Evolutionary conservation across 2,113 vertebrate species (phyloP).

Genomic region (Malurus alboscapulatus): DNA sequence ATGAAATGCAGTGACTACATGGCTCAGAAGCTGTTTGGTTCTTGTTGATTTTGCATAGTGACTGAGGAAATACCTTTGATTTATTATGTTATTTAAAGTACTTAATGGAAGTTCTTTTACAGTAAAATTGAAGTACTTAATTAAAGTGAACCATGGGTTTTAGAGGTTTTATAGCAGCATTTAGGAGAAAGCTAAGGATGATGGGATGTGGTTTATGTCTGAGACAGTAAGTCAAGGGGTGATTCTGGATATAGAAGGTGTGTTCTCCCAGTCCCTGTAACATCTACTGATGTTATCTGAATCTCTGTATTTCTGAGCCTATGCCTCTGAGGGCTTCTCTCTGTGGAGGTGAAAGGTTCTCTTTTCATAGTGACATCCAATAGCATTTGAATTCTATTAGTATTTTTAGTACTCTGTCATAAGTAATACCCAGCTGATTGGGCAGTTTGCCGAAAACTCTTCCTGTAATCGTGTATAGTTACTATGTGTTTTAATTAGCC

Average conservation of each 20-base stretch:
- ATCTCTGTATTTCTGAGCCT: background rate
- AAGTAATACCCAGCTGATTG: conserved; percentile 37
- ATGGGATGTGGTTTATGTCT: background rate
- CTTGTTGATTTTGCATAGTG: background rate
- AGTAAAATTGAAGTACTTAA: background rate
- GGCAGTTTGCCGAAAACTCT: conserved; percentile 18
- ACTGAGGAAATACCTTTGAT: background rate
- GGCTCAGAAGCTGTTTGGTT: background rate
- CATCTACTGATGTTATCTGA: background rate
- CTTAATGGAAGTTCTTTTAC: background rate
- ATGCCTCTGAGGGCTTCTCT: background rate
- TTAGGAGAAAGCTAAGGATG: background rate
- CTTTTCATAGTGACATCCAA: conserved; percentile 58
- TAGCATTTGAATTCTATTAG: conserved; percentile 50
- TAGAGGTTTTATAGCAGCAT: background rate
- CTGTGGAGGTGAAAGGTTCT: background rate
- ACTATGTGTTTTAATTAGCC: conserved; percentile 56
- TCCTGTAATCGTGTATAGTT: conserved; percentile 54
- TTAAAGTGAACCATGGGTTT: background rate
- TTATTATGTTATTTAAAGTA: background rate
- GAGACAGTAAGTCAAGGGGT: background rate
- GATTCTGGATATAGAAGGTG: background rate
- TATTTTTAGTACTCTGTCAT: conserved; percentile 68
- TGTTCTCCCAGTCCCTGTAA: background rate
- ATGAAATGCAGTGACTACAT: background rate